These are phyloP conservation scores for Chelidonichthys spinosus DNA, from an alignment of 2,797 vertebrate species.

Conservation along the genomic window DNA sequence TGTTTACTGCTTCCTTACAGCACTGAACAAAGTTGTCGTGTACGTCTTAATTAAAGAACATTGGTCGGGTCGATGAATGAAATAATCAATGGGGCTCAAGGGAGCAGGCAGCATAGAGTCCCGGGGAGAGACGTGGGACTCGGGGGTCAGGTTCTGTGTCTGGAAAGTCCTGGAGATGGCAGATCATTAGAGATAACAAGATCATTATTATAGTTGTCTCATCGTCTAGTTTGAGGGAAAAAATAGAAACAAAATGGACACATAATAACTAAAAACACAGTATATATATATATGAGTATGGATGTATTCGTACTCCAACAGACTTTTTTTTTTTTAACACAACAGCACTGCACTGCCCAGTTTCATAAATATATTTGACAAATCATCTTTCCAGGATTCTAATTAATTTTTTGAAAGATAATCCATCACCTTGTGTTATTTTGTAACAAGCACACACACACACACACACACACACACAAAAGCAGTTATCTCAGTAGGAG, in stretches of 20 bases:
- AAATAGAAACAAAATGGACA: background rate
- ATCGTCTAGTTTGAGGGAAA: background rate
- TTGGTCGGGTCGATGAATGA: constrained; percentile 71
- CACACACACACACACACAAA: background rate
- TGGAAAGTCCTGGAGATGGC: constrained; percentile 27
- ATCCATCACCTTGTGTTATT: constrained; percentile 26
- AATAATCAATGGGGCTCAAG: constrained; percentile 58
- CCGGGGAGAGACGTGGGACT: constrained; percentile 22
- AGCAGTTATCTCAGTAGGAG: constrained; percentile 13
- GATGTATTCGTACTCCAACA: constrained; percentile 21
- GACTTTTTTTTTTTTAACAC: constrained; percentile 8
- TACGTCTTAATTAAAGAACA: constrained; percentile 61
- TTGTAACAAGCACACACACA: background rate
- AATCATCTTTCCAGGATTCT: constrained; percentile 26
- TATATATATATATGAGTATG: too few relatives aligned
- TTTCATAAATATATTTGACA: constrained; percentile 36
- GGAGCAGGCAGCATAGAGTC: constrained; percentile 56
- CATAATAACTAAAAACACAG: background rate
- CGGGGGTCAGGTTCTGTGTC: constrained; percentile 36
- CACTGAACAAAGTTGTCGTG: constrained; percentile 65
- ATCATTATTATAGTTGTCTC: constrained; percentile 4
- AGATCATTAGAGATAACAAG: constrained; percentile 36
- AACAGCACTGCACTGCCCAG: constrained; percentile 7
- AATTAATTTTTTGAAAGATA: constrained; percentile 32
- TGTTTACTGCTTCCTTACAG: constrained; percentile 46